Percentiles rank a stretch among this genome's conserved stretches.
phyloP scores from a whole-genome alignment of 1,140 invertebrate species.

The Augochlora pura region DNA sequence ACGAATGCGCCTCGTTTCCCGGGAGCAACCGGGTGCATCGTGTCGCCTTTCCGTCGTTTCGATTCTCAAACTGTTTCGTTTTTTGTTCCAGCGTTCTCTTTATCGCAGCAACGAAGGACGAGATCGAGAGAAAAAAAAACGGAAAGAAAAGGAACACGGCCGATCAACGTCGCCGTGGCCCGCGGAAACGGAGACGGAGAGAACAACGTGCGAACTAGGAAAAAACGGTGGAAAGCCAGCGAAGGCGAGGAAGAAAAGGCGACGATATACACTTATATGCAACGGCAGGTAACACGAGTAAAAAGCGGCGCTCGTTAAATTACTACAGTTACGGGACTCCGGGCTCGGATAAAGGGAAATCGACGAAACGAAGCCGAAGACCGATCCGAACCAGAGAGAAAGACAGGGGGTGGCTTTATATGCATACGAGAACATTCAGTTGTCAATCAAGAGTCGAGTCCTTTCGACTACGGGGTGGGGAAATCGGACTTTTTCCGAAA shows the following conservation, averaged over 20 bases:
- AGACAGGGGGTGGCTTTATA: slow-evolving; percentile 49
- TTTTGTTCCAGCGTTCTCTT: slow-evolving; percentile 11
- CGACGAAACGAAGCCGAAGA: slow-evolving; percentile 6
- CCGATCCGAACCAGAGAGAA: not conserved
- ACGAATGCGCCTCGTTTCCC: slow-evolving; percentile 23
- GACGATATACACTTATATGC: slow-evolving; percentile 20
- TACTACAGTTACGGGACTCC: slow-evolving; percentile 65
- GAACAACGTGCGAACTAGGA: not conserved
- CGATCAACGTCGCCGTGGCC: no score
- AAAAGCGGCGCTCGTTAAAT: slow-evolving; percentile 68
- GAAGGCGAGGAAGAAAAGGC: slow-evolving; percentile 6
- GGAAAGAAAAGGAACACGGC: no score
- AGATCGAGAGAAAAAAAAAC: no score
- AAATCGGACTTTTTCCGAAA: slow-evolving; percentile 57
- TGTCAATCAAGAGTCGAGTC: slow-evolving; percentile 65
- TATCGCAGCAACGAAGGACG: not conserved
- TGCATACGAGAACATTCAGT: slow-evolving; percentile 69
- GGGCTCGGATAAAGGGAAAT: slow-evolving; percentile 47
- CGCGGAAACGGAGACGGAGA: not conserved
- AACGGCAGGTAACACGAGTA: slow-evolving; percentile 47
- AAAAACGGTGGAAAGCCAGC: slow-evolving; percentile 18
- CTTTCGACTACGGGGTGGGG: slow-evolving; percentile 49
- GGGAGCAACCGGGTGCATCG: slow-evolving; percentile 9
- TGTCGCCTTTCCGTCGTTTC: slow-evolving; percentile 29
- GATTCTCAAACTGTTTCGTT: slow-evolving; percentile 4